These are phyloP conservation scores for Drosophila tani DNA, from an alignment of 1,140 invertebrate genomes.

Conservation along the genomic window DNA sequence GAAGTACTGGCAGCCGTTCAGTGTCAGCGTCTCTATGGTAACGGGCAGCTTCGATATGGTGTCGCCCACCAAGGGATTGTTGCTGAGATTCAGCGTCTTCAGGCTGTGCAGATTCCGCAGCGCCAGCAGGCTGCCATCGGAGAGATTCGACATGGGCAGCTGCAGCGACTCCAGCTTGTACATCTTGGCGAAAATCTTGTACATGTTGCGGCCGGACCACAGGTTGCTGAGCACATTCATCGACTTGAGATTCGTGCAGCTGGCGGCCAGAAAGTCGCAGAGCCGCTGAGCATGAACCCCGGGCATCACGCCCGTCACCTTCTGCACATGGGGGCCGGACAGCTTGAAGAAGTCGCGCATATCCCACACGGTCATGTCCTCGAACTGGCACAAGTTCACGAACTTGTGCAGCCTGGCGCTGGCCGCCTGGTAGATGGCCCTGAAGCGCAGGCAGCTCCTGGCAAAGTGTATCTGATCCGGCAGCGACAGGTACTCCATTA, in stretches of 20 bases:
- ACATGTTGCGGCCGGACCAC: slow-evolving; percentile 1
- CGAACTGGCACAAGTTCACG: slow-evolving; percentile 18
- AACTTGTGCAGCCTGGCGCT: slow-evolving; percentile 30
- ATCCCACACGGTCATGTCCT: slow-evolving; percentile 60
- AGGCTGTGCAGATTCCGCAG: slow-evolving; percentile 22
- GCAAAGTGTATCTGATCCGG: slow-evolving; percentile 59
- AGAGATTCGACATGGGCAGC: slow-evolving; percentile 16
- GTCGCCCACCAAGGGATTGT: slow-evolving; percentile 31
- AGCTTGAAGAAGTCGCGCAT: slow-evolving; percentile 60
- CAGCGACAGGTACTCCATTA: slow-evolving; percentile 12
- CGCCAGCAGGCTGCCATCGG: slow-evolving; percentile 1
- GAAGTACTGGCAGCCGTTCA: slow-evolving; percentile 15
- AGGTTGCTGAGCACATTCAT: slow-evolving; percentile 23
- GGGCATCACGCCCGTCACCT: slow-evolving; percentile 32
- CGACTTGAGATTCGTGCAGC: slow-evolving; percentile 47
- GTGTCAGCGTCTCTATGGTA: slow-evolving; percentile 29
- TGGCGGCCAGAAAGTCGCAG: slow-evolving; percentile 30
- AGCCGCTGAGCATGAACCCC: slow-evolving; percentile 31
- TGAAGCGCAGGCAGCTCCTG: slow-evolving; percentile 54
- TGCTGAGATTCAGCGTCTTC: slow-evolving; percentile 37
- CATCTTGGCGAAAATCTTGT: slow-evolving; percentile 37
- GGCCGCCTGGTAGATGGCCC: slow-evolving; percentile 29
- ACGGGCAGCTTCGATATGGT: slow-evolving; percentile 20
- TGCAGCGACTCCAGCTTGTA: slow-evolving; percentile 15
- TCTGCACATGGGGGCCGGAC: slow-evolving; percentile 44